phyloP scores from a whole-genome alignment of 2,113 vertebrate genomes.

The Apaloderma vittatum region DNA sequence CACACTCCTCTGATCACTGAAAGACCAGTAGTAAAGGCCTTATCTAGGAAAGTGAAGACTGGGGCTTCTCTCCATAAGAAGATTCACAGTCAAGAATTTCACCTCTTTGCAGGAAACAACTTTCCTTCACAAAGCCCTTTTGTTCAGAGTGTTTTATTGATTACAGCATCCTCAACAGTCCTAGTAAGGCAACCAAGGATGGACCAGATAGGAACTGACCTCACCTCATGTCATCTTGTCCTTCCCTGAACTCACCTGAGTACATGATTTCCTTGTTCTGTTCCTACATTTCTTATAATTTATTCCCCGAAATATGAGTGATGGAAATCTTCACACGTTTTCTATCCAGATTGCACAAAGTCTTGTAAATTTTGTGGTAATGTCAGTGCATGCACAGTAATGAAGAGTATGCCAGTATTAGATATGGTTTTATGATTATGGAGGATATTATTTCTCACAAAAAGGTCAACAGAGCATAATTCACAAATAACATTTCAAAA shows the following conservation, averaged over 20 bases:
- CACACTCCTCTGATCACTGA: background rate
- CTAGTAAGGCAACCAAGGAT: background rate
- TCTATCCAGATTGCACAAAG: background rate
- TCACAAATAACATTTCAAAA: background rate
- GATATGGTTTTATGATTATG: background rate
- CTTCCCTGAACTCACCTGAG: background rate
- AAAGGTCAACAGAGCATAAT: background rate
- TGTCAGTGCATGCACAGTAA: background rate
- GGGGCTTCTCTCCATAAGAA: background rate
- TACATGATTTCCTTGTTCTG: fast-evolving
- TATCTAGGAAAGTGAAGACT: background rate
- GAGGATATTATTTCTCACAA: background rate
- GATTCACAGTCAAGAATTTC: background rate
- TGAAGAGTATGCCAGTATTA: background rate
- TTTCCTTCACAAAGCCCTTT: background rate
- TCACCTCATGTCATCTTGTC: background rate
- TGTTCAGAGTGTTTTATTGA: background rate
- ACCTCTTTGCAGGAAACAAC: background rate
- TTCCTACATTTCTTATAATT: background rate
- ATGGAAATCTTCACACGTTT: background rate
- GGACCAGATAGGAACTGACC: fast-evolving
- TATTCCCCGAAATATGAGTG: background rate
- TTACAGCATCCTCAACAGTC: background rate
- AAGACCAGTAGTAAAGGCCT: background rate
- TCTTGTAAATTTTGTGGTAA: background rate